Evolutionary conservation across 2,888 invertebrate genomes (phyloP).

Genomic region (Cryptophagus acutangulus): DNA sequence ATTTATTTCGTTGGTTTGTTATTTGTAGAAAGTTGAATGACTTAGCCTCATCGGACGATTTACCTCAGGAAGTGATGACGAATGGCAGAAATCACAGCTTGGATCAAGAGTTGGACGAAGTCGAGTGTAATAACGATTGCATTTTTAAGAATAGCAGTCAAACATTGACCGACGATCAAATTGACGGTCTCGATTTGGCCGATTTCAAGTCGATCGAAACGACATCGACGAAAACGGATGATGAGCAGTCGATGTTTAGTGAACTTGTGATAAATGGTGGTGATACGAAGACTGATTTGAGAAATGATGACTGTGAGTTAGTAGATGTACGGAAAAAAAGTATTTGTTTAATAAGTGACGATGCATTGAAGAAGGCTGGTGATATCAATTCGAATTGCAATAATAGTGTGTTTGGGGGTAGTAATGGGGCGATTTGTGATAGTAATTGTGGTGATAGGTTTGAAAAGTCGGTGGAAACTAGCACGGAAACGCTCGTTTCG

Average conservation of each 20-base stretch:
- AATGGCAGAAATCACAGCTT: constrained; percentile 5
- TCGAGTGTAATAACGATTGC: constrained; percentile 41
- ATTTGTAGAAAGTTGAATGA: constrained; percentile 20
- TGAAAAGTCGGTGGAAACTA: constrained; percentile 48
- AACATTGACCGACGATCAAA: constrained; percentile 30
- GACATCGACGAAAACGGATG: constrained; percentile 35
- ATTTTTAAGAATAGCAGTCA: constrained; percentile 34
- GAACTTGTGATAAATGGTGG: constrained; percentile 35
- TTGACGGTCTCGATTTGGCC: constrained; percentile 25
- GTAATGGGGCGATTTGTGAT: constrained; percentile 30
- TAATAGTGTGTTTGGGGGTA: constrained; percentile 8
- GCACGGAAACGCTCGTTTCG: constrained; percentile 53
- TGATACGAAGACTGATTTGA: no score
- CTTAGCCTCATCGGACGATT: constrained; percentile 9
- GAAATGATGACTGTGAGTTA: constrained; percentile 9
- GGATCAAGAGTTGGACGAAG: constrained; percentile 27
- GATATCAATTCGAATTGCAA: constrained; percentile 15
- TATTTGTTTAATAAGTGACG: constrained; percentile 1
- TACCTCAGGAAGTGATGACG: constrained; percentile 23
- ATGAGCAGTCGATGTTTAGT: constrained; percentile 19
- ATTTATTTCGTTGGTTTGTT: neutral
- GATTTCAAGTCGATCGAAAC: constrained; percentile 18
- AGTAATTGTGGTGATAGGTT: neutral
- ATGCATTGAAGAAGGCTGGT: no score
- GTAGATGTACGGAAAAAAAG: neutral